A percentile compares a stretch with the other conserved stretches of the same genome.
Conservation (phyloP, 2,113 vertebrate genomes). For the Gymnobelideus leadbeateri region DNA sequence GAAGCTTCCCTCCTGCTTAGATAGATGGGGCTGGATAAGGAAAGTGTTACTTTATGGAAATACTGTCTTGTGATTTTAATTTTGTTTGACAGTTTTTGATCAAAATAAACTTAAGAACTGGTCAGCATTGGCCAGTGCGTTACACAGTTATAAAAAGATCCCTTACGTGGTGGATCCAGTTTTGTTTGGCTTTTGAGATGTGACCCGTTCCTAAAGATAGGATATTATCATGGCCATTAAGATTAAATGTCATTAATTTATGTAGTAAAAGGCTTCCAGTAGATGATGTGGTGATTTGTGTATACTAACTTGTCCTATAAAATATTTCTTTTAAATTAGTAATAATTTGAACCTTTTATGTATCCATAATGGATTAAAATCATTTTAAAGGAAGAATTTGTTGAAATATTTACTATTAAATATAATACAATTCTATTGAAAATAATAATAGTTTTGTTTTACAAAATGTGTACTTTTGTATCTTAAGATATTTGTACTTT, state of each 20-base stretch:
- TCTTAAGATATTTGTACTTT: not conserved
- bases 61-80: not conserved
- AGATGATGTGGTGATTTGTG: not conserved
- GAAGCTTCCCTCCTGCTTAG: not conserved
- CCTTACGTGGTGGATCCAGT: not conserved
- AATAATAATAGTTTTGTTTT: not conserved
- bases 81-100: not conserved
- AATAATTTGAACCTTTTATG: not conserved
- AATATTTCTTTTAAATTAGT: not conserved
- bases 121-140: not conserved
- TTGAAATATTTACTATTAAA: not conserved
- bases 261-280: not conserved
- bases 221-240: not conserved
- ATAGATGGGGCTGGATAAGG: not conserved
- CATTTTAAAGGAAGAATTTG: not conserved
- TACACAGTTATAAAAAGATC: not conserved
- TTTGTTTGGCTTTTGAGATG: not conserved
- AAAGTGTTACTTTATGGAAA: not conserved
- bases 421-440: not conserved
- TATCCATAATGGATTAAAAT: not conserved
- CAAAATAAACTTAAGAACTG: not conserved
- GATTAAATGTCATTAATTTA: not conserved
- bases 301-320: not conserved
- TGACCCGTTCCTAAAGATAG: not conserved
- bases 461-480: not conserved